phyloP scores from a whole-genome alignment of 2,797 vertebrate species.

The Chromis chromis region DNA sequence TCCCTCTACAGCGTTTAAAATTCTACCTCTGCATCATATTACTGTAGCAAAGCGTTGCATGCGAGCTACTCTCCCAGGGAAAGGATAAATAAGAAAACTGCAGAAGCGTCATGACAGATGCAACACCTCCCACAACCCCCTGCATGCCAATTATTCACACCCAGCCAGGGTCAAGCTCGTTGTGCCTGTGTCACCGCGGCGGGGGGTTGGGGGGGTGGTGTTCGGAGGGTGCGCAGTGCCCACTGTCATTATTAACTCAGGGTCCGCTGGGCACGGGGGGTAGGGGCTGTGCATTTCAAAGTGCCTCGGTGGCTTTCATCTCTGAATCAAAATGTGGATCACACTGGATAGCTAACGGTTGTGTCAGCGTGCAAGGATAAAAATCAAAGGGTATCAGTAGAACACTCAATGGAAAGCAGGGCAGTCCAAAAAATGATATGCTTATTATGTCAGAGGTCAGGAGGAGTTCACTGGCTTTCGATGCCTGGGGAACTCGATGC shows the following conservation, averaged over 20 bases:
- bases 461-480: slow-evolving; percentile 78
- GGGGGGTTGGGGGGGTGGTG: slow-evolving; percentile 50
- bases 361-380: slow-evolving; percentile 75
- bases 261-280: slow-evolving; percentile 76
- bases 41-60: slow-evolving; percentile 30
- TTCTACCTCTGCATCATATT: slow-evolving; percentile 28
- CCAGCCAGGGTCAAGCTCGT: slow-evolving; percentile 78
- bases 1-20: slow-evolving; percentile 18
- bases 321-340: slow-evolving; percentile 83
- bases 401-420: slow-evolving; percentile 74
- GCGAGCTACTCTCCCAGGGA: slow-evolving; percentile 60
- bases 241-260: slow-evolving; percentile 84
- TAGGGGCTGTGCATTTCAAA: slow-evolving; percentile 83
- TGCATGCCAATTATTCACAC: slow-evolving; percentile 83
- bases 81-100: slow-evolving; percentile 77
- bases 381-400: slow-evolving; percentile 84
- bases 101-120: slow-evolving; percentile 73
- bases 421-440: slow-evolving; percentile 78
- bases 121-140: slow-evolving; percentile 80
- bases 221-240: slow-evolving; percentile 69
- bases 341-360: slow-evolving; percentile 79
- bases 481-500: slow-evolving; percentile 75
- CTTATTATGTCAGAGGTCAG: slow-evolving; percentile 85
- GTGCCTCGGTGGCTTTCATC: slow-evolving; percentile 82
- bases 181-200: slow-evolving; percentile 77